Evolutionary conservation across 2,888 invertebrate genomes (phyloP), one percentile per base, ranked within the genome.

Genomic region (Halictus quadricinctus): DNA sequence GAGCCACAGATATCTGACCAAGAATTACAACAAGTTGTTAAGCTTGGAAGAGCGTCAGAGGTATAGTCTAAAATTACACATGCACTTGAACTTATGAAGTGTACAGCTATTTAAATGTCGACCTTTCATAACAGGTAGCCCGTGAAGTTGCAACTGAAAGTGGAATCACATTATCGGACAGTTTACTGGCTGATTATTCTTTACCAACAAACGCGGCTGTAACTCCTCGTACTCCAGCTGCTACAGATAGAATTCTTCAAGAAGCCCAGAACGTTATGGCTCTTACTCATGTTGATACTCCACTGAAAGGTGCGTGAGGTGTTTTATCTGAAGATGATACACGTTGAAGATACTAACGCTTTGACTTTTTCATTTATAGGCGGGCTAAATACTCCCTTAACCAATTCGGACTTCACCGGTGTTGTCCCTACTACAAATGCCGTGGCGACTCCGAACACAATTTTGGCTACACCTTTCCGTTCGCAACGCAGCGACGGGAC

Each of bases 261-360:
- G 99, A 99, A 95, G 99, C 99, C 0, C 99, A 99, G 95, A 99
- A 99, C 94, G 98, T 99, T 93, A 99, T 99, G 98, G 99, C 99
- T 0, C 95, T 99, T 36, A 98, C 98, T 0, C 99, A 99, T 94
- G 99, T 99, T 2, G 99, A 99, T 93, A 99, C 99, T 0, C 99
- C 99, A 0, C 95, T 99, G 29, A 99, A 99, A 94, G 98, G 94
- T 93, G 72, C 10, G 36, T 72, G 12, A 29, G 48, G 7, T 18
- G 29, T 41, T 64, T 48, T 54, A 25, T 60, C 0, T 12, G 18
- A 4, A 12, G n/a, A 36, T n/a, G 41, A 43, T 48, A 58, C 29
- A 76, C 5, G 4, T 25, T 15, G 3, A 25, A 46, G n/a, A 41
- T 76, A 64, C 46, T 69, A 79, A 83, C 60, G 25, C 50, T 6